These are phyloP conservation scores for Agrypnia vestita DNA, from an alignment of 1,140 invertebrate species.

Conservation along the genomic window DNA sequence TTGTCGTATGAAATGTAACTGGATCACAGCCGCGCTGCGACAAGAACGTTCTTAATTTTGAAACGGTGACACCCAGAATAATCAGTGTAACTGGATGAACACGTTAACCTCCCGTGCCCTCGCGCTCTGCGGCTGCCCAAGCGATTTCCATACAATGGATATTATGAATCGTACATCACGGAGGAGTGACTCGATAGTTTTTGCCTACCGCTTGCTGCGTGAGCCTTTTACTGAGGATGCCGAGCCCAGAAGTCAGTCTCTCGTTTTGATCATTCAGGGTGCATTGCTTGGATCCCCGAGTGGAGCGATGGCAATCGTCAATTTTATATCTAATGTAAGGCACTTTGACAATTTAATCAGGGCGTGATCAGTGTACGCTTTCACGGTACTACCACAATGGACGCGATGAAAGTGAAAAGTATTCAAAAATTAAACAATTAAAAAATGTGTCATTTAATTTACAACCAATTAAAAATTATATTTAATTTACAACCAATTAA, in stretches of 20 bases:
- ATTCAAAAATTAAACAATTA: no score
- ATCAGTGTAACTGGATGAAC: constrained; percentile 58
- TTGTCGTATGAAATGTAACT: neutral
- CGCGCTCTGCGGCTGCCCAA: constrained; percentile 42
- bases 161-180: constrained; percentile 59
- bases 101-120: constrained; percentile 53
- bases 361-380: no score
- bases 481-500: no score
- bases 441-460: no score
- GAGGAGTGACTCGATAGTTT: constrained; percentile 58
- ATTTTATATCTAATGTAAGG: no score
- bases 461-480: no score
- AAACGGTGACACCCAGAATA: constrained; percentile 45
- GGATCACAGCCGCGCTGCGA: neutral
- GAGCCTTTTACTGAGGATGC: constrained; percentile 53
- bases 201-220: constrained; percentile 53
- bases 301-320: no score
- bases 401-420: no score
- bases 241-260: neutral
- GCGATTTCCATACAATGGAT: constrained; percentile 59
- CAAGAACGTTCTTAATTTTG: constrained; percentile 5
- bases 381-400: no score
- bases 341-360: no score
- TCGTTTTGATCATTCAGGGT: constrained; percentile 12
- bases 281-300: neutral